Evolutionary conservation across 2,113 vertebrate species (phyloP).

Genomic region (Plecotus auritus): DNA sequence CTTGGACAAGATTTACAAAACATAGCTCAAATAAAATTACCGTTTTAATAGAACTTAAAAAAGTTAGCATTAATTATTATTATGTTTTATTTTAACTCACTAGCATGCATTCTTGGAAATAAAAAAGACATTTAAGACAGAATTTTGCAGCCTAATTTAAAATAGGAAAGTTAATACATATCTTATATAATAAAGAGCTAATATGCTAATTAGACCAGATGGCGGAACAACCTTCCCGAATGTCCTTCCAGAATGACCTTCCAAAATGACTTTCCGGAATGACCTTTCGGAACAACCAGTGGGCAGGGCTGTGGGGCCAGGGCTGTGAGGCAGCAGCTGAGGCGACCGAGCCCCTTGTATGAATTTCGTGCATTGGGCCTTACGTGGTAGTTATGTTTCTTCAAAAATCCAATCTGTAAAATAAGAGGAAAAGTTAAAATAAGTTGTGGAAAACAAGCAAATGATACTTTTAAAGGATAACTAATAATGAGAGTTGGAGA

Average conservation of each 20-base stretch:
- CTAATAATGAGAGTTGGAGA: background rate
- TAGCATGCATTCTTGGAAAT: background rate
- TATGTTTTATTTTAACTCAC: background rate
- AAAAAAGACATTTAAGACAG: background rate
- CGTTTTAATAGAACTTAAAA: background rate
- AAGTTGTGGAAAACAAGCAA: background rate
- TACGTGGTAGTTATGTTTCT: background rate
- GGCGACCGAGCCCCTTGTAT: too few species aligned
- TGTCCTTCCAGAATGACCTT: too few species aligned
- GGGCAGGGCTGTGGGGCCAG: too few species aligned
- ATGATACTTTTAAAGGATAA: background rate
- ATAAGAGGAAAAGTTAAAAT: conserved; percentile 18
- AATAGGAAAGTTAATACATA: background rate
- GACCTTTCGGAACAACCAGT: too few species aligned
- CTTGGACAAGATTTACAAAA: background rate
- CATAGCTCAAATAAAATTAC: background rate
- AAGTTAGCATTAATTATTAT: background rate
- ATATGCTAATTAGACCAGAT: too few species aligned
- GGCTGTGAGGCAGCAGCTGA: too few species aligned
- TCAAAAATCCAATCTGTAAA: background rate
- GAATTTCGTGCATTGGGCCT: too few species aligned
- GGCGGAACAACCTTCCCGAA: too few species aligned
- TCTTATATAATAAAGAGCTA: too few species aligned
- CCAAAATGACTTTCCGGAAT: too few species aligned
- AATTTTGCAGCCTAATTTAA: conserved; percentile 29